phyloP scores from a whole-genome alignment of 2,113 vertebrate genomes.

The Blennius ocellaris region DNA sequence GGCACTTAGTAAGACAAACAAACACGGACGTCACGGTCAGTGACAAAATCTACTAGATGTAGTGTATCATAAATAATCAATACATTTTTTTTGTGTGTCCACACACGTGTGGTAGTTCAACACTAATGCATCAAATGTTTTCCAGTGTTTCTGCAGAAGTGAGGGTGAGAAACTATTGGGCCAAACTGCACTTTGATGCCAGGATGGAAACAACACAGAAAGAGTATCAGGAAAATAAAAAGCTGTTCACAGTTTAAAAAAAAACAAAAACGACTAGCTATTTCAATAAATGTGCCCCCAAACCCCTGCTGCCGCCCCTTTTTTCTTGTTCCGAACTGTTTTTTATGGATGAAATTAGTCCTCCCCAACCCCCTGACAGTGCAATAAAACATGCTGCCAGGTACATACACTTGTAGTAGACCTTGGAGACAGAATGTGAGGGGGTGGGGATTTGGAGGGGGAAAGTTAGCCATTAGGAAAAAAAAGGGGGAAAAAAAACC shows the following conservation, averaged over 20 bases:
- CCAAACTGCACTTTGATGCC: slow-evolving; percentile 41
- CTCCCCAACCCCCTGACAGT: slow-evolving; percentile 73
- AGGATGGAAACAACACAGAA: slow-evolving; percentile 67
- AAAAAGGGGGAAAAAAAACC: slow-evolving; percentile 27
- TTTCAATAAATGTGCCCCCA: slow-evolving; percentile 74
- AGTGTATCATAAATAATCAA: too few species aligned
- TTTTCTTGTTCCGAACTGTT: slow-evolving; percentile 72
- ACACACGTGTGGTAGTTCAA: slow-evolving; percentile 20
- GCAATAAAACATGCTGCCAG: slow-evolving; percentile 78
- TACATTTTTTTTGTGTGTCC: neutral
- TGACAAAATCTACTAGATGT: too few species aligned
- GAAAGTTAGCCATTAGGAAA: slow-evolving; percentile 23
- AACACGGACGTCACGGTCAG: slow-evolving; percentile 33
- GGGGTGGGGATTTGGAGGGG: neutral
- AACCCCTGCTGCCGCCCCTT: slow-evolving; percentile 55
- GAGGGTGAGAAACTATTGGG: slow-evolving; percentile 35
- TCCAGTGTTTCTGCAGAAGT: slow-evolving; percentile 27
- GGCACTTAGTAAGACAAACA: slow-evolving; percentile 73
- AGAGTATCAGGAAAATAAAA: slow-evolving; percentile 72
- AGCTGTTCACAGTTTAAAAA: slow-evolving; percentile 67
- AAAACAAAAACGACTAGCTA: slow-evolving; percentile 19
- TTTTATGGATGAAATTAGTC: slow-evolving; percentile 78
- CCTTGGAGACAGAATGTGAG: slow-evolving; percentile 61
- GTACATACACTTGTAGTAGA: slow-evolving; percentile 66
- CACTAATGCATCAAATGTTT: slow-evolving; percentile 18